These are phyloP conservation scores for Epirrhoe tristata DNA, from an alignment of 2,888 invertebrate genomes.

Conservation along the genomic window DNA sequence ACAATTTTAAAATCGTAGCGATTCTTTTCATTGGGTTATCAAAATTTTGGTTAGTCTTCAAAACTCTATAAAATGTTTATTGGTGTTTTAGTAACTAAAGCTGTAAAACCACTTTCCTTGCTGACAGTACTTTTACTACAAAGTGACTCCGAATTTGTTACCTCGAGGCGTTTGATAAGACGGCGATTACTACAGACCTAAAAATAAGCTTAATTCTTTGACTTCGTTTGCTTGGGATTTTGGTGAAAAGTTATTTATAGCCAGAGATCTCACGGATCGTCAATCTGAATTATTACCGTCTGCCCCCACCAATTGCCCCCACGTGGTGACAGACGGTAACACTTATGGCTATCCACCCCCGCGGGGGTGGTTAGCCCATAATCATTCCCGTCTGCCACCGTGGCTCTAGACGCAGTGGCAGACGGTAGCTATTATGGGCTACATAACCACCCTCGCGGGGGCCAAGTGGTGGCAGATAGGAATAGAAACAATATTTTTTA, in stretches of 20 bases:
- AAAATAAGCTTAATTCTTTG: neutral
- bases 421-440: too few relatives aligned
- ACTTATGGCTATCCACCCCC: too few relatives aligned
- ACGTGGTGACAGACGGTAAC: too few relatives aligned
- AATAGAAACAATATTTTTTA: neutral
- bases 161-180: neutral
- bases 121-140: constrained; percentile 2
- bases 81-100: neutral
- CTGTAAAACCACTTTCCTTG: neutral
- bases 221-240: neutral
- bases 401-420: too few relatives aligned
- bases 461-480: too few relatives aligned
- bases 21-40: too few relatives aligned
- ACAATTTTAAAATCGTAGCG: too few relatives aligned
- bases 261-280: neutral
- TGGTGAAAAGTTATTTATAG: neutral
- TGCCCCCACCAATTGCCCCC: too few relatives aligned
- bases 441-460: too few relatives aligned
- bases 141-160: neutral
- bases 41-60: neutral
- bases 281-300: too few relatives aligned
- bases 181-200: neutral
- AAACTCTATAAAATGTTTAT: neutral
- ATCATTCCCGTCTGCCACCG: too few relatives aligned
- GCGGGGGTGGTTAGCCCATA: too few relatives aligned